Conservation (phyloP, 2,797 vertebrate species). For the Botia kubotai region DNA sequence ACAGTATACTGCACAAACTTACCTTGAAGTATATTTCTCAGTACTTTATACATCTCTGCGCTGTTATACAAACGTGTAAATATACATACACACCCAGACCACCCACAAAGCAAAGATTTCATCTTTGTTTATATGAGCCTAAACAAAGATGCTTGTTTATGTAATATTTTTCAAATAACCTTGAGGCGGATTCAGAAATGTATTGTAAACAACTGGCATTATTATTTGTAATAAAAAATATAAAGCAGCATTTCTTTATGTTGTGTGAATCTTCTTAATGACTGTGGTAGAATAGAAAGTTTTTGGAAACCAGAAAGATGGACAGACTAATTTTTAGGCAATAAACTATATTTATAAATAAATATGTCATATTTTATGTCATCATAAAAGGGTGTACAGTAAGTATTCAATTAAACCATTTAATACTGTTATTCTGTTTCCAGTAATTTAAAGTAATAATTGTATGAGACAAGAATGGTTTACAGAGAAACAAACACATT, state of each 20-base stretch:
- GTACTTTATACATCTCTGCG: too few species aligned
- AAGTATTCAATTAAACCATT: constrained; percentile 62
- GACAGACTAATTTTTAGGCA: constrained; percentile 53
- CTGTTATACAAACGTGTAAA: neutral
- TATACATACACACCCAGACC: neutral
- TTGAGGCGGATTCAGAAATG: neutral
- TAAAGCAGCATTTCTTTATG: neutral
- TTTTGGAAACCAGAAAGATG: constrained; percentile 8
- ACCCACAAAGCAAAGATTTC: neutral
- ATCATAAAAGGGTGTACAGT: constrained; percentile 66
- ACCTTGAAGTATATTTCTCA: too few species aligned
- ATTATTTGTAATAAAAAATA: neutral
- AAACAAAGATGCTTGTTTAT: neutral
- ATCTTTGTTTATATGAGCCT: neutral
- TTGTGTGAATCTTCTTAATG: neutral
- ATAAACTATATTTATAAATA: constrained; percentile 77
- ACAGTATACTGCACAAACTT: neutral
- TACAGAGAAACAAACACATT: constrained; percentile 54
- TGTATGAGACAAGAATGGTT: constrained; percentile 48
- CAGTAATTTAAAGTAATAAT: constrained; percentile 62
- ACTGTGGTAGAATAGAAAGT: neutral
- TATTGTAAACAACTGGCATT: neutral
- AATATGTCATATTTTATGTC: too few species aligned
- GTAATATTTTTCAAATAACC: neutral
- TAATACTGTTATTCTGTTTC: constrained; percentile 61